Evolutionary conservation across 2,888 invertebrate species (phyloP).

Genomic region (Lymantria monacha): DNA sequence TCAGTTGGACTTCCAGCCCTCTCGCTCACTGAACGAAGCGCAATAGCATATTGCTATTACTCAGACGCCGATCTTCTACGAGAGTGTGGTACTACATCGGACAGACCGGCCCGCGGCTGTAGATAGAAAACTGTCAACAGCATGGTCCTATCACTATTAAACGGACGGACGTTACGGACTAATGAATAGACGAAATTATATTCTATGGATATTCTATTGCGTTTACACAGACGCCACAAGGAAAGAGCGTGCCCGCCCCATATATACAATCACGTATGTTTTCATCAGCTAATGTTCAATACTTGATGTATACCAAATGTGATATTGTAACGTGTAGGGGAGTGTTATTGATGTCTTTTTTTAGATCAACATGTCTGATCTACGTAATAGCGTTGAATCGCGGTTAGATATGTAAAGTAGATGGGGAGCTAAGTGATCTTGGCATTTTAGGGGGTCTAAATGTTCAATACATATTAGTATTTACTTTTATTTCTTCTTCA

Average conservation of each 20-base stretch:
- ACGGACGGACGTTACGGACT: too few species aligned
- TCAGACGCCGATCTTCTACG: too few species aligned
- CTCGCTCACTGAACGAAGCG: too few species aligned
- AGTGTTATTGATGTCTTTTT: slow-evolving; percentile 71
- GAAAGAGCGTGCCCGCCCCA: slow-evolving; percentile 1
- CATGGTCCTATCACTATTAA: too few species aligned
- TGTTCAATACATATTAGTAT: not conserved
- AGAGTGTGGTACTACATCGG: too few species aligned
- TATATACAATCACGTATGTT: slow-evolving; percentile 37
- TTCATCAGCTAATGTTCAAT: slow-evolving; percentile 66
- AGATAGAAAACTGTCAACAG: too few species aligned
- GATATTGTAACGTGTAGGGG: slow-evolving; percentile 51
- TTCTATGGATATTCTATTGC: too few species aligned
- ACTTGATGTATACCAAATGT: slow-evolving; percentile 75
- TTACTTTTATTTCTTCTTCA: not conserved
- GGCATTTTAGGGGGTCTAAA: not conserved
- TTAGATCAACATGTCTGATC: slow-evolving; percentile 67
- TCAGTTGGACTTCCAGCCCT: too few species aligned
- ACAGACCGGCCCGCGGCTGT: too few species aligned
- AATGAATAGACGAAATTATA: too few species aligned
- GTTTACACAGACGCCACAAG: not conserved
- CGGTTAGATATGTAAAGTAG: slow-evolving; percentile 11
- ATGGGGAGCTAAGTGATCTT: slow-evolving; percentile 11
- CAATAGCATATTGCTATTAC: too few species aligned
- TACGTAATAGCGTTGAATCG: slow-evolving; percentile 41